phyloP scores from a whole-genome alignment of 2,797 vertebrate species.

The Coluber constrictor region DNA sequence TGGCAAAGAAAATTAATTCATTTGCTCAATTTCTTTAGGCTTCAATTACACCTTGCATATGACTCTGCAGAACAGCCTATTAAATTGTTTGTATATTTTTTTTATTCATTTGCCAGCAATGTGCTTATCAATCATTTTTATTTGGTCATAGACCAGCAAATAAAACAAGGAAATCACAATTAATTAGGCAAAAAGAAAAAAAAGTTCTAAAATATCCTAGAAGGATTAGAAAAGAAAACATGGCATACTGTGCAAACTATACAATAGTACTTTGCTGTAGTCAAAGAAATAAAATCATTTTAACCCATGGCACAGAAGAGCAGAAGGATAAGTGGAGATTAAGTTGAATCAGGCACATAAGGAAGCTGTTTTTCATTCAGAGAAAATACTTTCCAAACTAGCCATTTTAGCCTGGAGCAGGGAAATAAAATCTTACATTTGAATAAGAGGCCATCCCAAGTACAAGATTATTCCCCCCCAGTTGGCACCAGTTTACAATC shows the following conservation, averaged over 20 bases:
- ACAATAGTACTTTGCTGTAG: background rate
- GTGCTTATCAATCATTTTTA: background rate
- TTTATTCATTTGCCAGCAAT: background rate
- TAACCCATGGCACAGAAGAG: background rate
- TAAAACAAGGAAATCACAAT: background rate
- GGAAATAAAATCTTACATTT: background rate
- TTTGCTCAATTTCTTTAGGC: background rate
- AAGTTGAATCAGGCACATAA: background rate
- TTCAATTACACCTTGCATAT: background rate
- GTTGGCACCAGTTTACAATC: background rate
- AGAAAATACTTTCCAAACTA: background rate
- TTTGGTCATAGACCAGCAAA: background rate
- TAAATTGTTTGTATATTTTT: background rate
- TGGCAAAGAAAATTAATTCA: background rate
- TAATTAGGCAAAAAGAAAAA: background rate
- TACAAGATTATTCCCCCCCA: background rate
- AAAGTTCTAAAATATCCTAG: background rate
- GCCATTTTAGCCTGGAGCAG: background rate
- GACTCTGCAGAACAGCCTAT: too few species aligned
- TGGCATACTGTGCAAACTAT: background rate
- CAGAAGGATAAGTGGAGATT: background rate
- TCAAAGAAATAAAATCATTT: background rate
- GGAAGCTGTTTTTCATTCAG: constrained; percentile 15
- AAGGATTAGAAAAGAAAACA: background rate
- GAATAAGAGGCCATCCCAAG: background rate